Conservation (phyloP, 2,888 invertebrate genomes). For the Aspidapion aeneum region DNA sequence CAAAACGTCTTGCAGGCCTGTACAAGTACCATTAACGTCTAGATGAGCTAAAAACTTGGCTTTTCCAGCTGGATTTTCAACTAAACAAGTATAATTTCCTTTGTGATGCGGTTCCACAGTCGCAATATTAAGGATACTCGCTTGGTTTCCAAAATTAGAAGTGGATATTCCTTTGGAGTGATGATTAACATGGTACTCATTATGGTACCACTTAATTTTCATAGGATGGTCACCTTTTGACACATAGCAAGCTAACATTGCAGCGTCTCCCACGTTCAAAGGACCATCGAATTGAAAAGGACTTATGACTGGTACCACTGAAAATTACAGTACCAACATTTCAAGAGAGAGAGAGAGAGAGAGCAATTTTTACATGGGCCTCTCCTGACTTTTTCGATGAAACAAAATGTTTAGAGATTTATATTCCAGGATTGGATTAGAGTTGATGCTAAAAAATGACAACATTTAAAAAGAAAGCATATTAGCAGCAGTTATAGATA, state of each 20-base stretch:
- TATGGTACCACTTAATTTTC: conserved; percentile 67
- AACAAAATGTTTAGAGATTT: too few species aligned
- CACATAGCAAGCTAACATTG: conserved; percentile 66
- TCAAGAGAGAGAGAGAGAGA: too few species aligned
- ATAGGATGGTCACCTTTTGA: conserved; percentile 72
- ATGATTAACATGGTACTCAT: conserved; percentile 52
- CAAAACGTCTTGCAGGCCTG: not conserved
- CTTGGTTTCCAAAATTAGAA: conserved; percentile 41
- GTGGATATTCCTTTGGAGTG: conserved; percentile 41
- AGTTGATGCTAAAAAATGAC: too few species aligned
- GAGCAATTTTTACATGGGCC: conserved; percentile 36
- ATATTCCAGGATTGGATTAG: too few species aligned
- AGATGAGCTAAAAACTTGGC: conserved; percentile 39
- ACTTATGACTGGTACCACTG: conserved; percentile 59
- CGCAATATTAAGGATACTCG: conserved; percentile 68
- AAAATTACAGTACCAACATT: conserved; percentile 29
- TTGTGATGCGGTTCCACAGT: conserved; percentile 69
- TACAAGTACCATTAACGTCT: conserved; percentile 39
- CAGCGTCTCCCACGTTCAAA: conserved; percentile 69
- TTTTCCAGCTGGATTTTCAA: conserved; percentile 55
- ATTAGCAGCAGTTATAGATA: too few species aligned
- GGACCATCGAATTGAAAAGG: conserved; percentile 62
- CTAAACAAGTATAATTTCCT: conserved; percentile 72
- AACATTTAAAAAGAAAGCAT: too few species aligned
- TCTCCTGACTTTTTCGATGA: conserved; percentile 28